Evolutionary conservation across 2,113 vertebrate species (phyloP), one percentile per base, ranked within the genome.

Genomic region (Lipophrys pholis): DNA sequence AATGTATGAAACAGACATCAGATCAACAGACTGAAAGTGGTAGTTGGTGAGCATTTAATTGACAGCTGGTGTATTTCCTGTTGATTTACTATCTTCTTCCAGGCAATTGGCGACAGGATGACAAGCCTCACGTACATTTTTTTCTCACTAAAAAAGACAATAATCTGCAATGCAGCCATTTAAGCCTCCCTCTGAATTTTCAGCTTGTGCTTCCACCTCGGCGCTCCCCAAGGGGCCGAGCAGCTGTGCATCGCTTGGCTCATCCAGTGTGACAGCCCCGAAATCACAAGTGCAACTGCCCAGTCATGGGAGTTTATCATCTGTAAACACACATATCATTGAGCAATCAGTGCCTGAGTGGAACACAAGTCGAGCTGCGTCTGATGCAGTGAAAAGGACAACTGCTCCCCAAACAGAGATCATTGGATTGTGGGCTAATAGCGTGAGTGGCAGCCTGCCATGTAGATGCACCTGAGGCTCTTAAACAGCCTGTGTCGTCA

Each of bases 101-200:
- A 80, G 68, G 64, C 84, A 86, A 80, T 92, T 90, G 90, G 91
- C 87, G 86, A 76, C 53, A 48, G 78, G 80, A 87, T 78, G 76
- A 94, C 93, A 2, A 2, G 96, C 84, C 87, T 89, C 92, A 95
- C 79, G 73, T 93, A 94, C 93, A 93, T 94, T 94, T 93, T 93
- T 93, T 91, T 75, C 80, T 87, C 90, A 87, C 76, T 30, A 30
- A 85, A 88, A 88, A 93, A 94, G 69, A 85, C 82, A 76, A 71
- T 87, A 82, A 85, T 81, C 48, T 83, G 82, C 88, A 80, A 91
- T 89, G 91, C 93, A 92, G 91, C 62, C 39, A 7, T 61, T 86
- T 86, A 70, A 78, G 82, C 93, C 93, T 91, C 89, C 93, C 89
- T 93, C 91, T 91, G 90, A 92, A 90, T 41, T 76, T 78, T 87